Evolutionary conservation across 2,113 vertebrate genomes (phyloP), one percentile per base, ranked within the genome.

Genomic region (Xenotilapia longispinis): DNA sequence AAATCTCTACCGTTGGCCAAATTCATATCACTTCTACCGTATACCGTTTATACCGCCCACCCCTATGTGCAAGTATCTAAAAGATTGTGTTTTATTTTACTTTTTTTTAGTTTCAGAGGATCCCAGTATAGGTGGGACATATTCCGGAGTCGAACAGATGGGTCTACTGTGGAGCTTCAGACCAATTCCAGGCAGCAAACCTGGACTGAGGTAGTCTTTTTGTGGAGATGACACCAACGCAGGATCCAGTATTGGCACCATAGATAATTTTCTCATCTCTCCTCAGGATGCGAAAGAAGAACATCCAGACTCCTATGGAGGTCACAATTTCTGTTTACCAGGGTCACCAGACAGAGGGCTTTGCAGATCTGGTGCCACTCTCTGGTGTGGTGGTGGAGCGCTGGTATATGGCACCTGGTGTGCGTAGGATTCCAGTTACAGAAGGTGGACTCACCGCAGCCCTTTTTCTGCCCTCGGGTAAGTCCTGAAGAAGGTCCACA

Each of bases 111-210:
- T 95, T 42, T 93, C 91, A 31, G 53, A 92, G 36, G 93, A 96
- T 58, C 78, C 19, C 49, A 95, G 96, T 83, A 23, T 95, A 10
- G 96, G 96, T 3, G 96, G 97, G 21, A 95, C 96, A 2, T 97
- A 96, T 45, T 80, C 75, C 4, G 97, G 96, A 4, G 84, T 95
- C 4, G 94, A 97, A 85, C 92, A 85, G 5, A 96, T 96, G 96
- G 97, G 95, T 78, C 91, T 97, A 7, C 54, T 97, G 31, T 97
- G 96, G 97, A 97, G 97, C 53, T 90, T 97, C 78, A 94, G 89
- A 78, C 93, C 96, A 26, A 90, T 96, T 80, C 94, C 96, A 79
- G 96, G 96, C 38, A 96, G 95, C 80, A 93, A 92, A 89, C 81
- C 89, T 26, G 92, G 95, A 19, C 94, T 96, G 87, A 93, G 96